Percentiles rank a stretch among this genome's conserved stretches.
phyloP scores from a whole-genome alignment of 2,113 vertebrate genomes.

The Xiphorhynchus elegans region DNA sequence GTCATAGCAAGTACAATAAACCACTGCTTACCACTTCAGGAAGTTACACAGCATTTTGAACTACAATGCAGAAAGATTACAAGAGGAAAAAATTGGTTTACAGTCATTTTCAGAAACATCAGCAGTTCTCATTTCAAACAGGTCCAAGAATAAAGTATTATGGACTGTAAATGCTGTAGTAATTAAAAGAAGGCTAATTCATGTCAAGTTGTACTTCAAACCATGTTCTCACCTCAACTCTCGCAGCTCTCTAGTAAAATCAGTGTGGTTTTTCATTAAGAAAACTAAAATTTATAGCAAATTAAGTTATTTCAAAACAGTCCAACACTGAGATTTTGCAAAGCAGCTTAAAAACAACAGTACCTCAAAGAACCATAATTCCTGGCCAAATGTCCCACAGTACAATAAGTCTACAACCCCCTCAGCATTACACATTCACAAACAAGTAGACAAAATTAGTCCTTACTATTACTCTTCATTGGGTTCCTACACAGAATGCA shows the following conservation, averaged over 20 bases:
- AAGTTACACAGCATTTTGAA: background rate
- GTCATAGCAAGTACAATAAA: background rate
- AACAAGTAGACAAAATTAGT: background rate
- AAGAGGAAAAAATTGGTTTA: background rate
- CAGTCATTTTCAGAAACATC: conserved; percentile 11
- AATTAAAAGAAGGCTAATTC: background rate
- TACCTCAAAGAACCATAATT: background rate
- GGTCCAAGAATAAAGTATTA: background rate
- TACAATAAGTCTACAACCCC: background rate
- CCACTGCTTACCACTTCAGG: background rate
- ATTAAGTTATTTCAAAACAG: background rate
- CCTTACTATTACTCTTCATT: background rate
- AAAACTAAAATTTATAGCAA: background rate
- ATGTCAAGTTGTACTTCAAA: background rate
- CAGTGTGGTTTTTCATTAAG: background rate
- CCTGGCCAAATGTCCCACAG: background rate
- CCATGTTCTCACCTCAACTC: background rate
- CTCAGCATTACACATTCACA: background rate
- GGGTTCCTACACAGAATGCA: background rate
- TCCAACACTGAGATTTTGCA: background rate
- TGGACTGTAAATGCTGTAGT: background rate
- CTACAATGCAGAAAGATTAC: background rate
- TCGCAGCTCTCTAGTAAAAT: background rate
- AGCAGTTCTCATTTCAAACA: background rate
- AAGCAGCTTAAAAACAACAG: background rate